Percentiles rank a stretch among this genome's conserved stretches.
Evolutionary conservation across 2,888 invertebrate genomes (phyloP).

Genomic region (Atherix ibis): DNA sequence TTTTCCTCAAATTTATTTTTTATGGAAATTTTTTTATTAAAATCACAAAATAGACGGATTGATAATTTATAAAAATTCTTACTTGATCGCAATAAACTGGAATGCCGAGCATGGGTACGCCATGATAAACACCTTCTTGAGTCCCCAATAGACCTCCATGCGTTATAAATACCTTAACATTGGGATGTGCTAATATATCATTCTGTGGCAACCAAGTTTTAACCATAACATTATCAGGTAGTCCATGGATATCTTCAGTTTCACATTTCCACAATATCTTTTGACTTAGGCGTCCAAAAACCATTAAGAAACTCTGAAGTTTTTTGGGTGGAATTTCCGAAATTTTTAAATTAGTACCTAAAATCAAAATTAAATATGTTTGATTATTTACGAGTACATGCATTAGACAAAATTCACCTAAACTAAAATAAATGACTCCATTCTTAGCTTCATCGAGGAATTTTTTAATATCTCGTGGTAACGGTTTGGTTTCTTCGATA

Average conservation of each 20-base stretch:
- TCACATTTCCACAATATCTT: slow-evolving; percentile 36
- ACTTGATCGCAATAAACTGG: slow-evolving; percentile 32
- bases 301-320: slow-evolving; percentile 23
- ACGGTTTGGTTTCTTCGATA: slow-evolving; percentile 28
- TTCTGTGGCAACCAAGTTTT: slow-evolving; percentile 36
- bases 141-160: slow-evolving; percentile 31
- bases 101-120: slow-evolving; percentile 32
- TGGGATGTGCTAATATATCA: slow-evolving; percentile 34
- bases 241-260: slow-evolving; percentile 21
- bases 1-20: no score
- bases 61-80: neutral
- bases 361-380: slow-evolving; percentile 1
- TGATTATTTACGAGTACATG: neutral
- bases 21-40: no score
- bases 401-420: slow-evolving; percentile 17
- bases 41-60: neutral
- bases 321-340: slow-evolving; percentile 28
- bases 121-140: slow-evolving; percentile 31
- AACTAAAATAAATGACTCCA: slow-evolving; percentile 34
- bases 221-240: slow-evolving; percentile 31
- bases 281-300: slow-evolving; percentile 27
- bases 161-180: slow-evolving; percentile 30
- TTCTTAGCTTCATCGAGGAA: slow-evolving; percentile 31
- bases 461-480: slow-evolving; percentile 29
- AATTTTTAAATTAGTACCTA: slow-evolving; percentile 30